These are phyloP conservation scores for Bucorvus abyssinicus DNA, from an alignment of 2,797 vertebrate species.

Conservation along the genomic window DNA sequence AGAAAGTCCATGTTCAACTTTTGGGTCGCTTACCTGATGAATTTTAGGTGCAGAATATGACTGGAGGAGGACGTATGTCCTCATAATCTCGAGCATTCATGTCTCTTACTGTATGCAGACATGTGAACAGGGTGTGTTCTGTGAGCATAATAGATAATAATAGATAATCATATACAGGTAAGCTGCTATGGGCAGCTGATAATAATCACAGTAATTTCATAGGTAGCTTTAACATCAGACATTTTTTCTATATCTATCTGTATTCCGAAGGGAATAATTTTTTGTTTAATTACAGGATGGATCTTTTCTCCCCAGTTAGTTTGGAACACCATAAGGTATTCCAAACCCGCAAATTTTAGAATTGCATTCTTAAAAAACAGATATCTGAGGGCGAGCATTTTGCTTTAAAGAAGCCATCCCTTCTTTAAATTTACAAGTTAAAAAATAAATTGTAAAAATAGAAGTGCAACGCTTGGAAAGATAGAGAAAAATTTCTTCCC, in stretches of 20 bases:
- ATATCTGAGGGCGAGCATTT: background rate
- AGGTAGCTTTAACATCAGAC: background rate
- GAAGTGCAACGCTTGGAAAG: constrained; percentile 14
- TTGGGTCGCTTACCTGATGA: background rate
- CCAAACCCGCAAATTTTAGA: background rate
- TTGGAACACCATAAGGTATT: background rate
- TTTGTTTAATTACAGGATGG: background rate
- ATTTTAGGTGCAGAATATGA: background rate
- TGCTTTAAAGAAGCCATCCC: background rate
- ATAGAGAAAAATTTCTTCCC: background rate
- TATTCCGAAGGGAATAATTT: background rate
- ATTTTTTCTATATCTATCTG: background rate
- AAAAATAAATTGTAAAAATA: background rate
- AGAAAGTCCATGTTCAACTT: background rate
- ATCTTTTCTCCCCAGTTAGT: background rate
- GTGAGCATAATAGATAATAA: background rate
- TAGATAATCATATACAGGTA: background rate
- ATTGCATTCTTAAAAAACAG: background rate
- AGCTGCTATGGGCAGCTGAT: background rate
- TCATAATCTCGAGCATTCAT: background rate
- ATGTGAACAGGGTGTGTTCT: background rate
- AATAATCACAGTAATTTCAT: background rate
- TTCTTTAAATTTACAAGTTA: background rate
- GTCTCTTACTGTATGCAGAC: background rate
- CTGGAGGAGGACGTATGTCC: background rate